These are phyloP conservation scores for Hystrix cristata DNA, from an alignment of 2,113 vertebrate genomes.

Conservation along the genomic window DNA sequence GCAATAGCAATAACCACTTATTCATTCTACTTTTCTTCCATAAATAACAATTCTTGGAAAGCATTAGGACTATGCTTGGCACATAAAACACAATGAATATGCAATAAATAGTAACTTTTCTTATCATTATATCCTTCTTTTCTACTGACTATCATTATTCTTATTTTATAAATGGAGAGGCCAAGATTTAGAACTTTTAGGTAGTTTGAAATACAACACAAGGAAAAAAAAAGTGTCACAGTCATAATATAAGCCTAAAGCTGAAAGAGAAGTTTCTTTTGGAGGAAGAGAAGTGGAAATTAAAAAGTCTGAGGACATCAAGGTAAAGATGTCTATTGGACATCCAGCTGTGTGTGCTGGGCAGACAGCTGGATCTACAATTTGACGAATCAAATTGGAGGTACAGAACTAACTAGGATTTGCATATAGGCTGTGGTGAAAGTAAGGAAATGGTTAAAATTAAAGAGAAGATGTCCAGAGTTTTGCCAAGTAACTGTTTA, in stretches of 20 bases:
- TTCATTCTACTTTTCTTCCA: background rate
- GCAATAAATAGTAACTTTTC: conserved; percentile 34
- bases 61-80: background rate
- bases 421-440: background rate
- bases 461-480: background rate
- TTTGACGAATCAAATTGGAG: background rate
- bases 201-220: conserved; percentile 16
- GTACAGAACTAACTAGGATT: background rate
- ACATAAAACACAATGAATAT: conserved; percentile 8
- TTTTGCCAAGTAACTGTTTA: background rate
- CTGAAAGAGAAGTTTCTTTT: background rate
- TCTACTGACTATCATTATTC: conserved; percentile 10
- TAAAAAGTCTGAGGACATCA: background rate
- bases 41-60: conserved; percentile 52
- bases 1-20: conserved; percentile 37
- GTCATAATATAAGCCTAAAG: background rate
- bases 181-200: background rate
- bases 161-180: conserved; percentile 55
- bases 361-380: background rate
- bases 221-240: conserved; percentile 8
- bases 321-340: background rate
- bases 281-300: background rate
- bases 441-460: background rate
- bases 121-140: conserved; percentile 21
- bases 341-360: background rate